A percentile compares a stretch with the other conserved stretches of the same genome.
phyloP scores from a whole-genome alignment of 2,113 vertebrate genomes.

The Pampusana beccarii region DNA sequence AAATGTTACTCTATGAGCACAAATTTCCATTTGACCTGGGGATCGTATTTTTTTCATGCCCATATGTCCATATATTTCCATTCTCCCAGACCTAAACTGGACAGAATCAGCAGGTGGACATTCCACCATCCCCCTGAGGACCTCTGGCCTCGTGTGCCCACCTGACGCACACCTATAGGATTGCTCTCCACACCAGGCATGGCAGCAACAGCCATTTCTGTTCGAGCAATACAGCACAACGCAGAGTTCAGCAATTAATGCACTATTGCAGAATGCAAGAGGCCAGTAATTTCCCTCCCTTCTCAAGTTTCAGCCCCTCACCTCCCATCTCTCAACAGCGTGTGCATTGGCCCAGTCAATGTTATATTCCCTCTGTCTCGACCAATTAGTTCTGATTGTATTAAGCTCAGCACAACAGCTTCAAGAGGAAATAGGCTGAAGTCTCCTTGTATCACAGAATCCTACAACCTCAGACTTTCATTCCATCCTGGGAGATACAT shows the following conservation, averaged over 20 bases:
- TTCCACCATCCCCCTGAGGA: neutral
- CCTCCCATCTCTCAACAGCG: neutral
- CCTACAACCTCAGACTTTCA: neutral
- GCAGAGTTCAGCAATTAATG: neutral
- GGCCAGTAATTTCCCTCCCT: neutral
- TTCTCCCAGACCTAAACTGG: neutral
- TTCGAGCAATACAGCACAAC: neutral
- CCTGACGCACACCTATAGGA: neutral
- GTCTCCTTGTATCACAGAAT: neutral
- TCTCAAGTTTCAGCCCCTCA: neutral
- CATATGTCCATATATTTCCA: neutral
- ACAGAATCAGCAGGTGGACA: neutral
- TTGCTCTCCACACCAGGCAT: neutral
- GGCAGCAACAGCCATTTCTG: neutral
- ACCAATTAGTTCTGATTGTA: neutral
- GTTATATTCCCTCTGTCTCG: neutral
- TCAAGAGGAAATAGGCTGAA: neutral
- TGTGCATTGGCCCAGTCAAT: neutral
- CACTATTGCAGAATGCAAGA: neutral
- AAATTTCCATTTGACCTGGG: neutral
- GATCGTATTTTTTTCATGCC: neutral
- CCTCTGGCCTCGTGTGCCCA: rapidly evolving
- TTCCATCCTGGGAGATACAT: neutral
- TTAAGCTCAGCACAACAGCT: neutral
- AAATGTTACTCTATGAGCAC: neutral